Evolutionary conservation across 2,113 vertebrate species (phyloP).

Genomic region (Cyphomyrus discorhynchus): DNA sequence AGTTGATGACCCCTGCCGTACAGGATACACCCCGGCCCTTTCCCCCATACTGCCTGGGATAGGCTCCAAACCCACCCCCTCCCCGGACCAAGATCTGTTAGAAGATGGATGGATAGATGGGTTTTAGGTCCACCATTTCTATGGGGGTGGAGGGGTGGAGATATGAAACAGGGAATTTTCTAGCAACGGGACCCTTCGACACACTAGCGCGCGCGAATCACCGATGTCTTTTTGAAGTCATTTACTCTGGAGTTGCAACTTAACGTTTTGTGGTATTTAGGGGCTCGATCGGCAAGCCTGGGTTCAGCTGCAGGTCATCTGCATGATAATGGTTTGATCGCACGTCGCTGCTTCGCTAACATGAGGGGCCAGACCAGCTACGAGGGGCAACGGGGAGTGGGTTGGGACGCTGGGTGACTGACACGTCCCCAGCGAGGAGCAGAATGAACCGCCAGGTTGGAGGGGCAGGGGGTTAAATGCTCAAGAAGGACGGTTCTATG

Average conservation of each 20-base stretch:
- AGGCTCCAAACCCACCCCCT: neutral
- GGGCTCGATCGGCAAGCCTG: conserved; percentile 49
- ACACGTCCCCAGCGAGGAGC: neutral
- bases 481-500: conserved; percentile 15
- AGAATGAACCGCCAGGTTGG: neutral
- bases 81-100: neutral
- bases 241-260: conserved; percentile 59
- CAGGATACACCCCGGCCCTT: neutral
- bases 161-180: conserved; percentile 50
- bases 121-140: neutral
- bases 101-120: neutral
- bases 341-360: conserved; percentile 47
- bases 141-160: neutral
- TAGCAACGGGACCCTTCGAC: conserved; percentile 41
- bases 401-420: neutral
- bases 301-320: conserved; percentile 60
- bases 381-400: neutral
- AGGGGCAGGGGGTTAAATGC: neutral
- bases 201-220: conserved; percentile 44
- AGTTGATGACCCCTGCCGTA: too few species aligned
- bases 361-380: conserved; percentile 47
- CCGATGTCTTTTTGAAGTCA: conserved; percentile 44
- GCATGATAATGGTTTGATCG: conserved; percentile 64
- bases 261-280: conserved; percentile 69
- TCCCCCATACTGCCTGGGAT: neutral